phyloP scores from a whole-genome alignment of 2,888 invertebrate species.

The Priocnemis perturbator region DNA sequence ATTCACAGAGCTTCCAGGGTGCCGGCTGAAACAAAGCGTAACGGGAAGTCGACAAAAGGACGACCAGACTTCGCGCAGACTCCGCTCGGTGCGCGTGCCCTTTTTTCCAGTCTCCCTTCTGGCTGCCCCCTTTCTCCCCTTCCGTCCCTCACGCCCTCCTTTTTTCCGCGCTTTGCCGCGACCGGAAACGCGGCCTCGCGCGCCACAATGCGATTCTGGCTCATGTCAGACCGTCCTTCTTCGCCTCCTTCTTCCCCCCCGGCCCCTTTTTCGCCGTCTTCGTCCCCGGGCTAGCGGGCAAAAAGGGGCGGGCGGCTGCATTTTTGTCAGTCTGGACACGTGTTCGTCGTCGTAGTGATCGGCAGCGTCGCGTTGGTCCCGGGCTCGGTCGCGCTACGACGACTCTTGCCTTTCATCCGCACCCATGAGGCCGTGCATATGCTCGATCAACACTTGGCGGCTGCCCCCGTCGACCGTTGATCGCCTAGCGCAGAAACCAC shows the following conservation, averaged over 20 bases:
- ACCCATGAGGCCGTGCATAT: not conserved
- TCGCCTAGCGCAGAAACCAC: too few relatives aligned
- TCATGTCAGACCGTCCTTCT: not conserved
- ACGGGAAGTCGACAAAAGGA: constrained; percentile 1
- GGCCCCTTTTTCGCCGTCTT: not conserved
- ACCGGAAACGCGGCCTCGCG: constrained; percentile 51
- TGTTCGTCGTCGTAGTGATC: constrained; percentile 53
- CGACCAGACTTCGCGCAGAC: not conserved
- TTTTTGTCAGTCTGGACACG: constrained; percentile 70
- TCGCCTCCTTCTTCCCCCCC: not conserved
- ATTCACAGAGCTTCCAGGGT: too few relatives aligned
- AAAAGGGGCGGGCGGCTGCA: constrained; percentile 50
- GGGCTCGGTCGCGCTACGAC: too few relatives aligned
- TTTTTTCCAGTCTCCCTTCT: constrained; percentile 4
- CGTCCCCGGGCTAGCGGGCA: not conserved
- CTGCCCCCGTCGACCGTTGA: too few relatives aligned
- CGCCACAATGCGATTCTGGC: constrained; percentile 34
- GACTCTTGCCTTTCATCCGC: not conserved
- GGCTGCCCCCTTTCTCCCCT: not conserved
- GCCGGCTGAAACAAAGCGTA: not conserved
- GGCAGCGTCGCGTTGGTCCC: constrained; percentile 62
- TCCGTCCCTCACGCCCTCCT: not conserved
- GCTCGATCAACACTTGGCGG: not conserved
- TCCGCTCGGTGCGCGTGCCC: not conserved
- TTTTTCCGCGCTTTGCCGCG: constrained; percentile 16